Conservation (phyloP, 2,797 vertebrate genomes). For the Megalops cyprinoides region DNA sequence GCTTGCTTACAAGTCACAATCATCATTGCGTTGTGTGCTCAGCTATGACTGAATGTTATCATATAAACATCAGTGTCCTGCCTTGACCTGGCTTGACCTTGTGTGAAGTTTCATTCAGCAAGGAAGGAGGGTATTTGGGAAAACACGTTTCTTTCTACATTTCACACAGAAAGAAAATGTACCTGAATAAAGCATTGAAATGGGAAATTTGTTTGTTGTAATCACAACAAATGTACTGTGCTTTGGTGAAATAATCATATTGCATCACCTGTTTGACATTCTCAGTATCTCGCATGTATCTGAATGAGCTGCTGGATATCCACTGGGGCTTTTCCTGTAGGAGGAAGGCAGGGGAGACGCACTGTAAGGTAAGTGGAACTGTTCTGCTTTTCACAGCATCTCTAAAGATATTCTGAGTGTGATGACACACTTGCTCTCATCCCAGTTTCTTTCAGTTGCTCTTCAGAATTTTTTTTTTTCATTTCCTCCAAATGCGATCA, state of each 20-base stretch:
- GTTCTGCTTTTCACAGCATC: background rate
- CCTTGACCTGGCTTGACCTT: too few species aligned
- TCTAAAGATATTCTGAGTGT: background rate
- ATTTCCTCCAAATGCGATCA: background rate
- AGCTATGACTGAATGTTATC: background rate
- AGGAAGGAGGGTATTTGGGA: too few species aligned
- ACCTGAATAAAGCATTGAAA: too few species aligned
- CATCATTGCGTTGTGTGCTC: background rate
- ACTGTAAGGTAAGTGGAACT: background rate
- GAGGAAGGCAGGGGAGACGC: background rate
- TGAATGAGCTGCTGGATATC: constrained; percentile 5
- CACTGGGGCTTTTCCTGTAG: background rate
- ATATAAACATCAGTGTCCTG: background rate
- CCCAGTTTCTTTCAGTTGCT: background rate
- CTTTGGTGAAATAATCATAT: too few species aligned
- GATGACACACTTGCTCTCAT: background rate
- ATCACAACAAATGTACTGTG: too few species aligned
- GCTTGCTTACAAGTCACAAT: too few species aligned
- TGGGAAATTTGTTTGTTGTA: too few species aligned
- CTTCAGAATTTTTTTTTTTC: too few species aligned
- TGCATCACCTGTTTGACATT: constrained; percentile 16
- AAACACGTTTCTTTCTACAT: too few species aligned
- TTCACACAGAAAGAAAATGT: too few species aligned
- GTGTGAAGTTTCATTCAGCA: too few species aligned
- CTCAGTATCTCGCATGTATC: background rate